phyloP scores from a whole-genome alignment of 2,888 invertebrate genomes.

The Volucella bombylans region DNA sequence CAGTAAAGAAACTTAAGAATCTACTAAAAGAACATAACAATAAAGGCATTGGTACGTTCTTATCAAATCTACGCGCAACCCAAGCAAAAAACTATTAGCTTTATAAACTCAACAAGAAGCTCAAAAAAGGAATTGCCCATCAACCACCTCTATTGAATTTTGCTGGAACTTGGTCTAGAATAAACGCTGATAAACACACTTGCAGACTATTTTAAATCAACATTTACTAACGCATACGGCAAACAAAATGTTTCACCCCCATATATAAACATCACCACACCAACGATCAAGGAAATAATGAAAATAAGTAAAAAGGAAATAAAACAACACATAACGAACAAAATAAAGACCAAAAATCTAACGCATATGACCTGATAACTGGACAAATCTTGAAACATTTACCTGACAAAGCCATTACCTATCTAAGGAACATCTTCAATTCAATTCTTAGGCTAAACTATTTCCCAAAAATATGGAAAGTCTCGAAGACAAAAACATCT shows the following conservation, averaged over 20 bases:
- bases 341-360: too few species aligned
- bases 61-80: not conserved
- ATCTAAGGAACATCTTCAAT: not conserved
- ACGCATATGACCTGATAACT: too few species aligned
- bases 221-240: not conserved
- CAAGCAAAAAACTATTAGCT: not conserved
- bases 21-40: not conserved
- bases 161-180: not conserved
- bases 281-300: not conserved
- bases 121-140: not conserved
- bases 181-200: not conserved
- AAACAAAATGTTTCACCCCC: not conserved
- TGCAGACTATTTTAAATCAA: conserved; percentile 1
- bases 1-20: not conserved
- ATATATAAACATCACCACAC: not conserved
- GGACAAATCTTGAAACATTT: too few species aligned
- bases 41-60: not conserved
- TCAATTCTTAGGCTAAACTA: not conserved
- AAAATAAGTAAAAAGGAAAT: not conserved
- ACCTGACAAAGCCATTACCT: too few species aligned
- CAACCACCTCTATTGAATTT: not conserved
- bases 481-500: not conserved
- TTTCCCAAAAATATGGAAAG: not conserved
- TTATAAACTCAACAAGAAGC: not conserved
- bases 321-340: too few species aligned